These are phyloP conservation scores for Petaurus breviceps DNA, from an alignment of 2,113 vertebrate species.

Conservation along the genomic window DNA sequence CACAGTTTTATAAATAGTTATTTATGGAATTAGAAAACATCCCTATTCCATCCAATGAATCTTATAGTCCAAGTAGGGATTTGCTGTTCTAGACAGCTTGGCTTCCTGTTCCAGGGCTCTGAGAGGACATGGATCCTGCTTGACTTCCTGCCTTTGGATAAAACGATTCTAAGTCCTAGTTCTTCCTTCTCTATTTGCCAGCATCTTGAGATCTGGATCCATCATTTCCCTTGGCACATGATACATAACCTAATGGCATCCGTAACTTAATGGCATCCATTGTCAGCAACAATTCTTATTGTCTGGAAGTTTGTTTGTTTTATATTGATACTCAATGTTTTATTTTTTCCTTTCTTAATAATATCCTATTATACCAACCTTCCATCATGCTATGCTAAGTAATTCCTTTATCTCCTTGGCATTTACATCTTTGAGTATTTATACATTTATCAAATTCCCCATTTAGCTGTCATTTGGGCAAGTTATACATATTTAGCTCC, in stretches of 20 bases:
- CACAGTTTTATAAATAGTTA: neutral
- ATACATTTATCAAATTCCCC: conserved; percentile 78
- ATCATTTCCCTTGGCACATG: conserved; percentile 43
- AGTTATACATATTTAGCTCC: conserved; percentile 78
- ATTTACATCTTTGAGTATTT: conserved; percentile 78
- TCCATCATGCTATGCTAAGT: conserved; percentile 76
- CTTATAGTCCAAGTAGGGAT: neutral
- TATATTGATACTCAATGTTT: conserved; percentile 77
- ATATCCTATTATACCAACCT: conserved; percentile 77
- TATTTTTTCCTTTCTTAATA: conserved; percentile 75
- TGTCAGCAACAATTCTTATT: conserved; percentile 68
- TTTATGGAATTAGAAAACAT: neutral
- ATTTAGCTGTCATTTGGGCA: conserved; percentile 79
- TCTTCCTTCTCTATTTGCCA: conserved; percentile 24
- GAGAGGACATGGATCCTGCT: neutral
- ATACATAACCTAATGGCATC: conserved; percentile 64
- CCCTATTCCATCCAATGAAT: neutral
- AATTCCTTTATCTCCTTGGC: conserved; percentile 76
- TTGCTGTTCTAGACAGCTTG: neutral
- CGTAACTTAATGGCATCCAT: conserved; percentile 49
- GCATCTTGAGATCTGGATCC: conserved; percentile 42
- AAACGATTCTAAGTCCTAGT: neutral
- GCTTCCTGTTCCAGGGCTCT: neutral
- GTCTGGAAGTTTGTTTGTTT: conserved; percentile 73
- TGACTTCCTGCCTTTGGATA: neutral